Conservation (phyloP, 2,888 invertebrate genomes). For the Cheiracanthium punctorium region DNA sequence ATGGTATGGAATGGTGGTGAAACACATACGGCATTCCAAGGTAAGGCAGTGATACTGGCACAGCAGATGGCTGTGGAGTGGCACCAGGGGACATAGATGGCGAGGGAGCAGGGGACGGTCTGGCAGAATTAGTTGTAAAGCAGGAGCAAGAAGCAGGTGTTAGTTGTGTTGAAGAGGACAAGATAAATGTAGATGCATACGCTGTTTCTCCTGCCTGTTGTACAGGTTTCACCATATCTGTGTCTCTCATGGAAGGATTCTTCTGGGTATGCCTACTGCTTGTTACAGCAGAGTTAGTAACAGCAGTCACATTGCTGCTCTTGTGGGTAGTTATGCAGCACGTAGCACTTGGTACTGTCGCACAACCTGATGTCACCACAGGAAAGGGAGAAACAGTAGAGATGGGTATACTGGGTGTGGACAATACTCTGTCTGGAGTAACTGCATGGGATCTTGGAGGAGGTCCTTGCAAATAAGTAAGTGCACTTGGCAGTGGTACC, state of each 20-base stretch:
- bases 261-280: conserved; percentile 37
- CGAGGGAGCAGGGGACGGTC: conserved; percentile 65
- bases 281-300: conserved; percentile 52
- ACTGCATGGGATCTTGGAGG: conserved; percentile 57
- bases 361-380: conserved; percentile 62
- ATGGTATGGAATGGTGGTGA: conserved; percentile 64
- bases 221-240: conserved; percentile 33
- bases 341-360: conserved; percentile 60
- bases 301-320: conserved; percentile 52
- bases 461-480: conserved; percentile 62
- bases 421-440: conserved; percentile 57
- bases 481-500: conserved; percentile 68
- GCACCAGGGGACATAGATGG: conserved; percentile 57
- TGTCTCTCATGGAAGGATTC: conserved; percentile 28
- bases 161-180: conserved; percentile 41
- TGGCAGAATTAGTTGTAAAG: conserved; percentile 55
- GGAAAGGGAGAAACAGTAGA: conserved; percentile 63
- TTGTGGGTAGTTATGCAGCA: conserved; percentile 58
- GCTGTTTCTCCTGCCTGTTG: conserved; percentile 26
- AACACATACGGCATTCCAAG: conserved; percentile 64
- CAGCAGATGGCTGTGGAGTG: conserved; percentile 48
- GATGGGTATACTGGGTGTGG: conserved; percentile 39
- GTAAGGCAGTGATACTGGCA: conserved; percentile 64
- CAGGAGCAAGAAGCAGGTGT: conserved; percentile 54
- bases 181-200: conserved; percentile 36